Base-by-base conservation (phyloP, 2,888 invertebrate genomes). In the Drosophila demipolita region DNA sequence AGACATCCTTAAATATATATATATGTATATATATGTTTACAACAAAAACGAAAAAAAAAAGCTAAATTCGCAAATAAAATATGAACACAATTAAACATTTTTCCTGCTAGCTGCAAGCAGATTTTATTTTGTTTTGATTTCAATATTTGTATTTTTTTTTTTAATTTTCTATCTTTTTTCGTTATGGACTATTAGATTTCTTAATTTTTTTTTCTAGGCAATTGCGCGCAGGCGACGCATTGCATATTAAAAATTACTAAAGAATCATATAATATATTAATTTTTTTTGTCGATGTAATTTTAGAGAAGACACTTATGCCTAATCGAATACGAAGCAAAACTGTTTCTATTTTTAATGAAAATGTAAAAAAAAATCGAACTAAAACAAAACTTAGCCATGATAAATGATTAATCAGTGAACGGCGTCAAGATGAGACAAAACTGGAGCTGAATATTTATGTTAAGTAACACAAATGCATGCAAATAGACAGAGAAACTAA, bases 181-280 rank as follows among this genome's bases (percentile, higher is more conserved):
- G 12, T 35, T 54, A 26, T 5, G 33, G 20, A 45, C 42, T 12
- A 12, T 20, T 36, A 29, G 6, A 6, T 58, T 17, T 48, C 40
- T 42, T 63, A 45, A 42, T 55, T 58, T 7, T 35, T 35, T n/a
- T 20, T 61, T 33, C 73, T 72, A 59, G 57, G 81, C 81, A 69
- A 66, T 63, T 77, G 81, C 78, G 80, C 80, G 78, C 78, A 73
- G 80, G 80, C 77, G 81, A 66, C 66, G 77, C 69, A 66, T 63
- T 80, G 68, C 65, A 69, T 66, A 49, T 69, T 65, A 40, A 60
- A 60, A 60, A 53, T 33, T 69, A 58, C 49, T 50, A 15, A 50
- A 52, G 36, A 74, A 69, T 55, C 35, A 50, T 63, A 58, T 32
- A 57, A 73, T 72, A 78, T 68, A 76, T 66, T 60, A 54, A 59